Conservation (phyloP, 1,140 invertebrate species). For the Phortica variegata region DNA sequence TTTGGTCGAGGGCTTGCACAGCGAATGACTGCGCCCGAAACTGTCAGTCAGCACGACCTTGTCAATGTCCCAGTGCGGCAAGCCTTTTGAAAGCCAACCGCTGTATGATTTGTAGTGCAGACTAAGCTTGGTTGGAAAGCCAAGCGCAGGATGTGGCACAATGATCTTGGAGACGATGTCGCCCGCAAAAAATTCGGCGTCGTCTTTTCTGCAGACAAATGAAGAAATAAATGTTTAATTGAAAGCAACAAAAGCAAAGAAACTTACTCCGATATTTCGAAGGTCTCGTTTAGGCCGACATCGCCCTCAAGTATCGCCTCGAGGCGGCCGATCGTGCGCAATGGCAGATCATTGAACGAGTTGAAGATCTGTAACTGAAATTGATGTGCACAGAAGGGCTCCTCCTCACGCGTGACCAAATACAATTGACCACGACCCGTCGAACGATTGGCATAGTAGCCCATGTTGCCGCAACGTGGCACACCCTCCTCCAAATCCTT, state of each 20-base stretch:
- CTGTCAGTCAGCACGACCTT: conserved; percentile 83
- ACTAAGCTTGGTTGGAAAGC: conserved; percentile 69
- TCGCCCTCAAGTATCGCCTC: conserved; percentile 81
- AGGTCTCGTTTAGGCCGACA: conserved; percentile 81
- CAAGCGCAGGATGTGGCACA: conserved; percentile 82
- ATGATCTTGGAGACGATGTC: conserved; percentile 75
- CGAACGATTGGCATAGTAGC: conserved; percentile 85
- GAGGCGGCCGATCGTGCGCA: conserved; percentile 67
- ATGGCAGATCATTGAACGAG: conserved; percentile 70
- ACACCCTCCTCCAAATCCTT: conserved; percentile 56
- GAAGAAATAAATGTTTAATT: not conserved
- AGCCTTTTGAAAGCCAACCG: conserved; percentile 87
- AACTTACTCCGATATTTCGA: conserved; percentile 78
- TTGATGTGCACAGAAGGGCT: conserved; percentile 91
- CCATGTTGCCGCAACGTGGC: conserved; percentile 84
- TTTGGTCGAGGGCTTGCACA: conserved; percentile 73
- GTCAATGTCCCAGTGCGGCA: conserved; percentile 76
- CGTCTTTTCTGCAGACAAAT: conserved; percentile 65
- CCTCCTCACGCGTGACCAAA: conserved; percentile 83
- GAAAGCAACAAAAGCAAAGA: not conserved
- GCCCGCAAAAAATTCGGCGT: conserved; percentile 73
- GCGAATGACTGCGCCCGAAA: conserved; percentile 77
- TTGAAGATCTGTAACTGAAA: conserved; percentile 80
- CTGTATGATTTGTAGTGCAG: conserved; percentile 85
- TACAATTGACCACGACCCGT: conserved; percentile 80